Evolutionary conservation across 2,888 invertebrate genomes (phyloP).

Genomic region (Scotopteryx bipunctaria): DNA sequence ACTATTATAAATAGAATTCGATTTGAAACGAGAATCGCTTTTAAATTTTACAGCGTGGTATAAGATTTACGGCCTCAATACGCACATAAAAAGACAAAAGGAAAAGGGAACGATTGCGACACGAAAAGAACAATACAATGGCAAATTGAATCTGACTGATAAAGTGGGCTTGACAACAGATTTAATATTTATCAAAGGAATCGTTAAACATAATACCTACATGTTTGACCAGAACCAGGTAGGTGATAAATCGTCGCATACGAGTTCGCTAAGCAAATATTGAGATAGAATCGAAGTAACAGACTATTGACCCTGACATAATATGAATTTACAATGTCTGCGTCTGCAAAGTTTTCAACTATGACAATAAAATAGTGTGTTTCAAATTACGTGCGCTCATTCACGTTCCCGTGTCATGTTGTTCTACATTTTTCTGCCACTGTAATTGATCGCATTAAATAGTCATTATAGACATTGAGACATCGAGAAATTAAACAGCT

Average conservation of each 20-base stretch:
- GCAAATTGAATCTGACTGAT: slow-evolving; percentile 32
- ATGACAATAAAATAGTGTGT: neutral
- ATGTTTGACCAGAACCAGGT: neutral
- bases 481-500: slow-evolving; percentile 46
- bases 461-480: slow-evolving; percentile 39
- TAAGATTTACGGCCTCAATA: slow-evolving; percentile 53
- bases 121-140: slow-evolving; percentile 42
- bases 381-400: slow-evolving; percentile 27
- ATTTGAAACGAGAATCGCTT: slow-evolving; percentile 56
- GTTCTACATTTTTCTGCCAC: slow-evolving; percentile 21
- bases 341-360: slow-evolving; percentile 21
- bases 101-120: slow-evolving; percentile 40
- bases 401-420: slow-evolving; percentile 27
- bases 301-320: slow-evolving; percentile 16
- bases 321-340: slow-evolving; percentile 6
- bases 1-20: slow-evolving; percentile 67
- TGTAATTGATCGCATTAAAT: slow-evolving; percentile 12
- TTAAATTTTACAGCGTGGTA: slow-evolving; percentile 59
- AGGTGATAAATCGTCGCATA: slow-evolving; percentile 1
- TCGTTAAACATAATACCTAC: neutral
- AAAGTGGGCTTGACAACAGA: slow-evolving; percentile 12
- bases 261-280: slow-evolving; percentile 1
- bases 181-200: slow-evolving; percentile 2
- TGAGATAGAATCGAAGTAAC: slow-evolving; percentile 8
- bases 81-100: slow-evolving; percentile 47